These are phyloP conservation scores for Calcarius lapponicus DNA, from an alignment of 2,797 vertebrate genomes.

Conservation along the genomic window DNA sequence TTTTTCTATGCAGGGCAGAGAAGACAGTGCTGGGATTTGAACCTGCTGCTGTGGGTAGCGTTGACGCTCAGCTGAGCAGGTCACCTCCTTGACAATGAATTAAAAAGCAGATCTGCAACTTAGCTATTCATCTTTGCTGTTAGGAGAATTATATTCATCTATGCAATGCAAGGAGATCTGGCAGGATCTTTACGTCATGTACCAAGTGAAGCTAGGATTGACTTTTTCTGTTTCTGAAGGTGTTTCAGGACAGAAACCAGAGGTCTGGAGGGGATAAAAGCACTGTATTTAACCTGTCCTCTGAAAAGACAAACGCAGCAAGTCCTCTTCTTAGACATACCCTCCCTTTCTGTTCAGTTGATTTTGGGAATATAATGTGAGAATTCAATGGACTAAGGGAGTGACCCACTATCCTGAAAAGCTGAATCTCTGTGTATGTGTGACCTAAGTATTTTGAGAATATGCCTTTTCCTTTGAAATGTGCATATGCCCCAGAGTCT, in stretches of 20 bases:
- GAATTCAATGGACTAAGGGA: background rate
- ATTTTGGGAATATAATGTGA: background rate
- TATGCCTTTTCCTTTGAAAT: background rate
- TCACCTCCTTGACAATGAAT: constrained; percentile 12
- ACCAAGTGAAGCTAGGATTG: background rate
- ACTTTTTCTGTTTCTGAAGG: constrained; percentile 22
- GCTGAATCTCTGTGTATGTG: background rate
- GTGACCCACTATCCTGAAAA: background rate
- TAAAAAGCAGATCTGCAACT: background rate
- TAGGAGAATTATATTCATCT: background rate
- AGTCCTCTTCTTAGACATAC: background rate
- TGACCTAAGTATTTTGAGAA: background rate
- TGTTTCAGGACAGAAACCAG: constrained; percentile 5
- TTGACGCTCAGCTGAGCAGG: background rate
- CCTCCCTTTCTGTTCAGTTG: background rate
- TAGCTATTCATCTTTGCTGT: background rate
- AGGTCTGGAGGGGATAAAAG: constrained; percentile 16
- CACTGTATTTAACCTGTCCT: background rate
- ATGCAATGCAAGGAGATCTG: background rate
- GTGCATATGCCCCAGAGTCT: background rate
- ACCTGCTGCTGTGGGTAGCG: background rate
- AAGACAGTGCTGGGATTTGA: background rate
- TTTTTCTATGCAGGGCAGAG: background rate
- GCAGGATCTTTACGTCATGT: background rate
- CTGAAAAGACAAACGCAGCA: background rate